Conservation (phyloP, 2,113 vertebrate species). For the Accipiter cooperii region DNA sequence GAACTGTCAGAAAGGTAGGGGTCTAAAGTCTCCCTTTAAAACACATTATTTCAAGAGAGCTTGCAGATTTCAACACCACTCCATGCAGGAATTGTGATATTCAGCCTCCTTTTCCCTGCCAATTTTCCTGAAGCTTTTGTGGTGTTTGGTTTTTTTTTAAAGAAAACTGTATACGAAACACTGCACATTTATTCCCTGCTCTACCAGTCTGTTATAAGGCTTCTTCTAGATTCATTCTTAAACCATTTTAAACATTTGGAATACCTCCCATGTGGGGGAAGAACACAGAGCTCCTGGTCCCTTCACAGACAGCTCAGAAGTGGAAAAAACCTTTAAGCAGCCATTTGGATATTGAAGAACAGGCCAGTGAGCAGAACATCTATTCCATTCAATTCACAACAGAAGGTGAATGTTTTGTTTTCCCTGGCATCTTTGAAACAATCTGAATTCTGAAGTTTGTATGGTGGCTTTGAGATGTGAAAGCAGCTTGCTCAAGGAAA, state of each 20-base stretch:
- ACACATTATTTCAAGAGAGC: not conserved
- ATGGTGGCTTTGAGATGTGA: not conserved
- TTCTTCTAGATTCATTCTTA: not conserved
- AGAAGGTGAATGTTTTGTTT: not conserved
- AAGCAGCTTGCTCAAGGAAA: not conserved
- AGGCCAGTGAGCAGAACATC: not conserved
- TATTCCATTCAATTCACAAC: not conserved
- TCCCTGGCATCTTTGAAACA: not conserved
- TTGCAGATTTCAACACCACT: not conserved
- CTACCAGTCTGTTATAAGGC: not conserved
- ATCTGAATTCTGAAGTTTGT: not conserved
- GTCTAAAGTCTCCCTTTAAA: not conserved
- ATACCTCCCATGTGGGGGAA: not conserved
- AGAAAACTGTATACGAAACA: not conserved
- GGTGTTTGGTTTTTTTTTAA: not conserved
- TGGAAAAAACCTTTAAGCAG: not conserved
- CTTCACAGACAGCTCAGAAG: not conserved
- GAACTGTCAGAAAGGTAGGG: not conserved
- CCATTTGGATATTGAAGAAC: not conserved
- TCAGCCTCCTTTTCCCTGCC: not conserved
- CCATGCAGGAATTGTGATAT: not conserved
- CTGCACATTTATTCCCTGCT: not conserved
- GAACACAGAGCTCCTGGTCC: not conserved
- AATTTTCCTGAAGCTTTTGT: not conserved
- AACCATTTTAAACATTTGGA: not conserved